phyloP scores from a whole-genome alignment of 2,797 vertebrate genomes.

The Tolypeutes matacus region DNA sequence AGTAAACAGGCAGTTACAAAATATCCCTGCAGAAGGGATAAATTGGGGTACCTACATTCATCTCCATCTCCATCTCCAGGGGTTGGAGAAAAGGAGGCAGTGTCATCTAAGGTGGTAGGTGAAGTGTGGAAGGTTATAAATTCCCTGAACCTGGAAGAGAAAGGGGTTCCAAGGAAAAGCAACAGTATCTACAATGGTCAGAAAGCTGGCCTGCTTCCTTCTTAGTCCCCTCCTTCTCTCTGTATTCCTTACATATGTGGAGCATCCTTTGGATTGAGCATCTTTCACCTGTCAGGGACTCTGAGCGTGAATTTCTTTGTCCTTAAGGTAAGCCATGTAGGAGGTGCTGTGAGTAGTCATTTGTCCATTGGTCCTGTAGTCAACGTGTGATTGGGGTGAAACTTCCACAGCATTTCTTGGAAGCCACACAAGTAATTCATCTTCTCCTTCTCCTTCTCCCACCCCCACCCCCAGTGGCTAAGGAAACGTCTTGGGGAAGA shows the following conservation, averaged over 20 bases:
- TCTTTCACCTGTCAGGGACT: background rate
- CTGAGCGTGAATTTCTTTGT: background rate
- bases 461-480: accelerated
- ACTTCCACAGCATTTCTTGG: background rate
- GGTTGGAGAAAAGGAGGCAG: background rate
- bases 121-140: background rate
- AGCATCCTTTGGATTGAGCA: background rate
- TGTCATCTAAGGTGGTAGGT: background rate
- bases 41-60: too few species aligned
- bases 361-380: background rate
- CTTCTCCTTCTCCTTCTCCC: background rate
- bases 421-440: background rate
- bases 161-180: background rate
- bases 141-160: background rate
- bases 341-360: background rate
- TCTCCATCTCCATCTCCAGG: background rate
- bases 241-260: background rate
- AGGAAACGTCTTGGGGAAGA: background rate
- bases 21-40: background rate
- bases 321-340: background rate
- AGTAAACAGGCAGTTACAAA: slow-evolving; percentile 39
- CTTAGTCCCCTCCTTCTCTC: background rate
- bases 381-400: background rate
- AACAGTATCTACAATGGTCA: background rate
- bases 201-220: background rate